phyloP scores from a whole-genome alignment of 2,888 invertebrate species.

The Megaustenia siamemsis region DNA sequence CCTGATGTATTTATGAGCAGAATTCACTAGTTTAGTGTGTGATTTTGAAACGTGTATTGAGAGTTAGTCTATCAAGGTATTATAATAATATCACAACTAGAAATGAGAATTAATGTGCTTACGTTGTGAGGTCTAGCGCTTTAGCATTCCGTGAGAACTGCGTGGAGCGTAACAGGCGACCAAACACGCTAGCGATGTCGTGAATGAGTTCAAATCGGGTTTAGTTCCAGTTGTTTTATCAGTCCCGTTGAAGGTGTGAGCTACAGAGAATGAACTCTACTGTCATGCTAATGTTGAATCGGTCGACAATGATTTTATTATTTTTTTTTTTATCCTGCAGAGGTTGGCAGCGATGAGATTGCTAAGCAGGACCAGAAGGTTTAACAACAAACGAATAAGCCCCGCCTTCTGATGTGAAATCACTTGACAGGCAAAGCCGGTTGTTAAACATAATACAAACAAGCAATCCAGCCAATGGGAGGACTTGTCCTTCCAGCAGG shows the following conservation, averaged over 20 bases:
- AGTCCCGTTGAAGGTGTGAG: slow-evolving; percentile 8
- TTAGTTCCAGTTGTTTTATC: slow-evolving; percentile 16
- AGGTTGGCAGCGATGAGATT: neutral
- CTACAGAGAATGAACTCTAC: neutral
- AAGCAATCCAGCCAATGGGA: neutral
- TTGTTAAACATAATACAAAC: neutral
- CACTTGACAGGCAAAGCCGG: neutral
- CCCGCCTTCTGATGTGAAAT: neutral
- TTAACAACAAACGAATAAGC: neutral
- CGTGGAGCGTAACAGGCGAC: neutral
- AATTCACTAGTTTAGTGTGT: neutral
- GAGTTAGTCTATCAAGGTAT: neutral
- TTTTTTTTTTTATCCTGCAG: neutral
- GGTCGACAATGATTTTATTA: neutral
- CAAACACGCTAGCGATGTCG: neutral
- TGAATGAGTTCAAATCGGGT: slow-evolving; percentile 35
- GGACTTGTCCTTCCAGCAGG: neutral
- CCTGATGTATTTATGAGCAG: neutral
- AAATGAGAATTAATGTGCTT: slow-evolving; percentile 20
- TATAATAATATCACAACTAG: too few relatives aligned
- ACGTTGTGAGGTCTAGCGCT: neutral
- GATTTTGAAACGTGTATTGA: neutral
- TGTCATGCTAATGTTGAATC: slow-evolving; percentile 24
- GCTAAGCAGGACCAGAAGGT: neutral
- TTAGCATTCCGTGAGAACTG: neutral